Percentiles rank a stretch among this genome's conserved stretches.
Conservation (phyloP, 2,113 vertebrate species). For the Sorex araneus region DNA sequence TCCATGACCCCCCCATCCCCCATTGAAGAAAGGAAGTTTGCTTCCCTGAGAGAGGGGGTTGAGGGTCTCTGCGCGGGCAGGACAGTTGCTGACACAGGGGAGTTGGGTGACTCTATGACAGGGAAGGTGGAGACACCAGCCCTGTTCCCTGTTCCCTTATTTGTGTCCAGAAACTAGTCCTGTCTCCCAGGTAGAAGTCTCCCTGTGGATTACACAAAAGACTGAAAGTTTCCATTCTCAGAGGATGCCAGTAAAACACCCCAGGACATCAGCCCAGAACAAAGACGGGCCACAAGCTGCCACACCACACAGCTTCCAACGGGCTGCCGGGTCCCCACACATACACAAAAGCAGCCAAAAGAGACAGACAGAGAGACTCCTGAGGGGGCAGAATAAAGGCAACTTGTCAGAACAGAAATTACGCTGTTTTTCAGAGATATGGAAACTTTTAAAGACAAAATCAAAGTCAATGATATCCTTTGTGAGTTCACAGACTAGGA, state of each 20-base stretch:
- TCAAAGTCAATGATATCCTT: constrained; percentile 16
- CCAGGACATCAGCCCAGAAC: not conserved
- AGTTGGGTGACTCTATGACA: not conserved
- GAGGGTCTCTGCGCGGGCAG: not conserved
- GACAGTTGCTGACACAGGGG: not conserved
- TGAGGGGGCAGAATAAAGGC: not conserved
- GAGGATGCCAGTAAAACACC: not conserved
- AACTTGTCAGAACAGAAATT: not conserved
- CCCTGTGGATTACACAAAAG: not conserved
- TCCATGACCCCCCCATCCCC: not conserved
- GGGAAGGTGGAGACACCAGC: not conserved
- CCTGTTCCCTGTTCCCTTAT: constrained; percentile 20
- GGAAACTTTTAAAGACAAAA: constrained; percentile 40
- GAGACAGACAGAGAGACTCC: not conserved
- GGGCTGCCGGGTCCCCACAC: not conserved
- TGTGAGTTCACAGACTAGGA: not conserved
- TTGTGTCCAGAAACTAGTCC: not conserved
- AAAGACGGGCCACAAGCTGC: not conserved
- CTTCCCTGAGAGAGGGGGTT: constrained; percentile 8
- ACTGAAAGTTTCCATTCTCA: constrained; percentile 10
- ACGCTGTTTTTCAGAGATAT: not conserved
- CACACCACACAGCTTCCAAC: not conserved
- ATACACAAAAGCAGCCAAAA: constrained; percentile 33
- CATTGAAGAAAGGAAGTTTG: not conserved
- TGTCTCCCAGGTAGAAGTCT: not conserved